A percentile compares a stretch with the other conserved stretches of the same genome.
Conservation (phyloP, 2,113 vertebrate genomes). For the Tursiops truncatus region DNA sequence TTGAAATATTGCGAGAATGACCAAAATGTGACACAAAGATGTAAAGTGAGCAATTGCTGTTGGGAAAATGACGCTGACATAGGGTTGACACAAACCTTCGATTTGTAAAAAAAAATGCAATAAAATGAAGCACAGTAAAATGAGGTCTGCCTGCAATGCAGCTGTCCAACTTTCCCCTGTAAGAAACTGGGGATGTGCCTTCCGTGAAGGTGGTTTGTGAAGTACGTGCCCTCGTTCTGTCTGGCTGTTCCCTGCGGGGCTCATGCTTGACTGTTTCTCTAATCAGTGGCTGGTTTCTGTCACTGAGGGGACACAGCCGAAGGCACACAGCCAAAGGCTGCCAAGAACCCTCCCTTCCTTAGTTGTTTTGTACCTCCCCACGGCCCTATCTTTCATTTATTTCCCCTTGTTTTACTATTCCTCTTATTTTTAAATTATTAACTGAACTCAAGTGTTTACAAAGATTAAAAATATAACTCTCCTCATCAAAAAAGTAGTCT, state of each 20-base stretch:
- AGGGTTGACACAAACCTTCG: neutral
- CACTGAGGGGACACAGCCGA: neutral
- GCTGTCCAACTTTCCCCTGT: too few species aligned
- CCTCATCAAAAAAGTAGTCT: neutral
- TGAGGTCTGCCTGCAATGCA: neutral
- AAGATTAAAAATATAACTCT: neutral
- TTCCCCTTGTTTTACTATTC: neutral
- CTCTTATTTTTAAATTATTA: constrained; percentile 8
- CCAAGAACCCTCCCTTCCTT: neutral
- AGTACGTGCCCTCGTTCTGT: neutral
- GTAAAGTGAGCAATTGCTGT: neutral
- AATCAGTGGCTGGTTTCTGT: neutral
- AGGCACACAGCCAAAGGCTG: too few species aligned
- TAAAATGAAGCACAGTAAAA: neutral
- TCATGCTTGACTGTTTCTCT: neutral
- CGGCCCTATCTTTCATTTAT: neutral
- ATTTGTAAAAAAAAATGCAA: neutral
- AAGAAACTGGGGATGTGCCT: neutral
- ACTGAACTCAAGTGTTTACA: neutral
- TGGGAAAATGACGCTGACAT: neutral
- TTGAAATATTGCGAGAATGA: neutral
- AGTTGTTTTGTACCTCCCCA: neutral
- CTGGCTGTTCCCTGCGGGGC: neutral
- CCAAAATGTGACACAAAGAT: neutral
- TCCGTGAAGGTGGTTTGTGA: neutral